Evolutionary conservation across 2,113 vertebrate species (phyloP).

Genomic region (Apteryx owenii): DNA sequence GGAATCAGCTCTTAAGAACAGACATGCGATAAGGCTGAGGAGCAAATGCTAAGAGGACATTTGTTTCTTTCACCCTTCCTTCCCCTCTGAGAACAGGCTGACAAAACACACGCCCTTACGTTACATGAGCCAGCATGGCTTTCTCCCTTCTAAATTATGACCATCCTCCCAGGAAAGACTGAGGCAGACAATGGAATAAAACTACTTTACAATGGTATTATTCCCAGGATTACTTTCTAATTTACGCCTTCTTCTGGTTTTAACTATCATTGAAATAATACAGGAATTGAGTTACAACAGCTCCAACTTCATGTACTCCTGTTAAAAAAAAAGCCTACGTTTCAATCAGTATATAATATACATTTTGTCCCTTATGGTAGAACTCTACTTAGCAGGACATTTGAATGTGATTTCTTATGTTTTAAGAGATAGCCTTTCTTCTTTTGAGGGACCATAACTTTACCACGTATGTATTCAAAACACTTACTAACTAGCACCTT

Average conservation of each 20-base stretch:
- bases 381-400: background rate
- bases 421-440: background rate
- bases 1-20: background rate
- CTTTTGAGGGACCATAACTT: background rate
- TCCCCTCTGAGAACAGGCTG: background rate
- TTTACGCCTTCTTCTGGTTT: background rate
- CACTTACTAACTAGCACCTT: background rate
- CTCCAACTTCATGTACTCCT: background rate
- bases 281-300: background rate
- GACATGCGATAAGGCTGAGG: background rate
- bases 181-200: background rate
- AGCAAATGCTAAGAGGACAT: background rate
- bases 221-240: background rate
- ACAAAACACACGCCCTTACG: background rate
- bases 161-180: background rate
- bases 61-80: background rate
- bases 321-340: background rate
- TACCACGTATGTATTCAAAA: background rate
- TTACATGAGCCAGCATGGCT: background rate
- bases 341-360: background rate
- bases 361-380: background rate
- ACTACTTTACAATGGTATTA: background rate
- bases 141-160: background rate
- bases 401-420: background rate
- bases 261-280: background rate